A percentile compares a stretch with the other conserved stretches of the same genome.
These are phyloP conservation scores for Lipophrys pholis DNA, from an alignment of 2,113 vertebrate genomes.

Conservation along the genomic window DNA sequence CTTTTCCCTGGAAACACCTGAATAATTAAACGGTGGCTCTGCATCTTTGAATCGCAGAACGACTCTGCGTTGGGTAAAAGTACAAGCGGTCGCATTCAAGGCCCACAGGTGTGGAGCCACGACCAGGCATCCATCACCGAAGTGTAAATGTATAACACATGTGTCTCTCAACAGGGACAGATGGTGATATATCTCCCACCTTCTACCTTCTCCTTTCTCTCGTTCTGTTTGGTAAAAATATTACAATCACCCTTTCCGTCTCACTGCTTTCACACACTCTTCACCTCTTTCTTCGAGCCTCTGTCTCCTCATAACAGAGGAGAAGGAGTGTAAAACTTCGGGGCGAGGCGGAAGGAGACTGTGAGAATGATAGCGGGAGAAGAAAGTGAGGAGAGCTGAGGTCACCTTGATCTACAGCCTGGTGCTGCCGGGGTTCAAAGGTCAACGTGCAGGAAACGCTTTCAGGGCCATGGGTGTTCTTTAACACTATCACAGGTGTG, in stretches of 20 bases:
- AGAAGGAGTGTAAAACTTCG: not conserved
- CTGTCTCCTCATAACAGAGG: not conserved
- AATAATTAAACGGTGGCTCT: too few relatives aligned
- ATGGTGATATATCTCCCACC: conserved; percentile 13
- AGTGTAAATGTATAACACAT: conserved; percentile 54
- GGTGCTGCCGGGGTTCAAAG: conserved; percentile 47
- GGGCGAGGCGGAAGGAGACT: conserved; percentile 23
- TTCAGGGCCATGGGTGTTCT: conserved; percentile 28
- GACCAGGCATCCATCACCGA: conserved; percentile 19
- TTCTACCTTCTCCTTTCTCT: conserved; percentile 2
- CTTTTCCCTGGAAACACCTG: too few relatives aligned
- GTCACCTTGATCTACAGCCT: conserved; percentile 59
- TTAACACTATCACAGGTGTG: conserved; percentile 19
- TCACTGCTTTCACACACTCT: conserved; percentile 6
- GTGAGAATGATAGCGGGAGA: conserved; percentile 25
- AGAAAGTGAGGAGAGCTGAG: conserved; percentile 48
- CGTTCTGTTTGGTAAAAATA: conserved; percentile 41
- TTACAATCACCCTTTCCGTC: not conserved
- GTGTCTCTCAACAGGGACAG: conserved; percentile 20
- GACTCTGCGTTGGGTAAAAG: too few relatives aligned
- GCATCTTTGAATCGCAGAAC: too few relatives aligned
- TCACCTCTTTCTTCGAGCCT: conserved; percentile 1
- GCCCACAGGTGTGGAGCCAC: conserved; percentile 38
- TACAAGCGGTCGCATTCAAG: not conserved
- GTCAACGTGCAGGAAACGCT: conserved; percentile 44